Base-by-base conservation (phyloP, 2,797 vertebrate genomes). In the Eulemur rubriventer region DNA sequence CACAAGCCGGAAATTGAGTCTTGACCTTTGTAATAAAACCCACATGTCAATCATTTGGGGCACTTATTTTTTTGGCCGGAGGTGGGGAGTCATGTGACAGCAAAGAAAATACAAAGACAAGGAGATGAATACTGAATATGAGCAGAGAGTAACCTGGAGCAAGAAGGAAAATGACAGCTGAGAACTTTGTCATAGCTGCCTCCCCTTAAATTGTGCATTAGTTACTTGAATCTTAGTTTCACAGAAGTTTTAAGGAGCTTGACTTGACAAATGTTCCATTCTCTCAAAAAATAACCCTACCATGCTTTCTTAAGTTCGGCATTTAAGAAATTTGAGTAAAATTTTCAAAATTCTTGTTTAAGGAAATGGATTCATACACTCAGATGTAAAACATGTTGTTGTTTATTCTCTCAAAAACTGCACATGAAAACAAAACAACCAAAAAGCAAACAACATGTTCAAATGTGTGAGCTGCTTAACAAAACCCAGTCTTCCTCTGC, bases 1-100 rank as follows among this genome's bases (percentile, higher is more conserved):
- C 26, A 6, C 26, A 7, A 87, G 17, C 4, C 38, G 84, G 65
- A 90, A 90, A 72, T 3, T 7, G 46, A 59, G 65, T 88, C 52
- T 76, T 89, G 75, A 28, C 75, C 50, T 87, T 33, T 67, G 38
- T 96, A 59, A 75, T 82, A 88, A 97, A 89, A 94, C 35, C n/a
- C 38, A 2, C 48, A 48, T 35, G 76, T 33, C 52, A 50, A 0
- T 86, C 75, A 70, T 33, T 61, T 55, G 0, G 55, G 52, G 38
- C 72, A 69, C 46, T 55, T 79, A 16, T 55, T 80, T 81, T 35
- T 70, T 75, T 84, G 63, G 35, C 22, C 30, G 46, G n/a, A 75
- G 35, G 22, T 38, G 33, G n/a, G 33, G 30, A 61, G 24, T 55
- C 24, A 41, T 1, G 1, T n/a, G 55, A 55, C 41, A 59, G 73